Percentiles rank a stretch among this genome's conserved stretches.
Evolutionary conservation across 1,140 invertebrate genomes (phyloP).

Genomic region (Cotesia vestalis): DNA sequence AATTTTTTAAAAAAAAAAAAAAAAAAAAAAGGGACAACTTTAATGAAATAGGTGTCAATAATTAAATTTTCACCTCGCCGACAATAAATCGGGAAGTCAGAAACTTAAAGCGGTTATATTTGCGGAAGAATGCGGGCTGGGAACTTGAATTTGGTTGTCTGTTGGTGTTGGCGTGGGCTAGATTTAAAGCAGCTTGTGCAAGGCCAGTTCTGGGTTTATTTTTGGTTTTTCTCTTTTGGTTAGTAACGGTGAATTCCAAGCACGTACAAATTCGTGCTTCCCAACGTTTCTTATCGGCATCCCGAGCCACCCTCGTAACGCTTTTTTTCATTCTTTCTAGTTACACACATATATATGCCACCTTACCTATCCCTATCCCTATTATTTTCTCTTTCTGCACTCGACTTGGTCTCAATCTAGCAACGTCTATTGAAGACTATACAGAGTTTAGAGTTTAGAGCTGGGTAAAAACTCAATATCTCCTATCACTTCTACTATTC

Average conservation of each 20-base stretch:
- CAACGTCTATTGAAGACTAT: not conserved
- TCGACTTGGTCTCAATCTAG: constrained; percentile 37
- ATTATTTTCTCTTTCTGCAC: constrained; percentile 17
- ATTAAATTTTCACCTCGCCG: constrained; percentile 20
- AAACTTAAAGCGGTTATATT: not conserved
- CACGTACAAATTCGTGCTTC: constrained; percentile 57
- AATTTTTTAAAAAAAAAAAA: not conserved
- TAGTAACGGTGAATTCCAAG: constrained; percentile 44
- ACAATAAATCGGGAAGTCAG: constrained; percentile 34
- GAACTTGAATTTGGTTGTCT: constrained; percentile 33
- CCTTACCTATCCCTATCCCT: too few species aligned
- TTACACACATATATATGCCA: not conserved
- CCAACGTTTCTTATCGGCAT: constrained; percentile 48
- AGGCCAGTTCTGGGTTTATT: constrained; percentile 24
- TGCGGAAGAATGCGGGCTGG: constrained; percentile 29
- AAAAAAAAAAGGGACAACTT: not conserved
- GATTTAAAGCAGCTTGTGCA: constrained; percentile 18
- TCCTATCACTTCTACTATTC: constrained; percentile 34
- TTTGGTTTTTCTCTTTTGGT: constrained; percentile 16
- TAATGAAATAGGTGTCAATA: not conserved
- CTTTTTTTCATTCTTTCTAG: constrained; percentile 21
- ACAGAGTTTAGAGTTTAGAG: too few species aligned
- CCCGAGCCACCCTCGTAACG: constrained; percentile 25
- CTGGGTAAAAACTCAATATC: constrained; percentile 18
- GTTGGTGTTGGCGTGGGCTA: not conserved